Percentiles rank a stretch among this genome's conserved stretches.
phyloP scores from a whole-genome alignment of 1,140 invertebrate species.

The Pseudachorutes palmiensis region DNA sequence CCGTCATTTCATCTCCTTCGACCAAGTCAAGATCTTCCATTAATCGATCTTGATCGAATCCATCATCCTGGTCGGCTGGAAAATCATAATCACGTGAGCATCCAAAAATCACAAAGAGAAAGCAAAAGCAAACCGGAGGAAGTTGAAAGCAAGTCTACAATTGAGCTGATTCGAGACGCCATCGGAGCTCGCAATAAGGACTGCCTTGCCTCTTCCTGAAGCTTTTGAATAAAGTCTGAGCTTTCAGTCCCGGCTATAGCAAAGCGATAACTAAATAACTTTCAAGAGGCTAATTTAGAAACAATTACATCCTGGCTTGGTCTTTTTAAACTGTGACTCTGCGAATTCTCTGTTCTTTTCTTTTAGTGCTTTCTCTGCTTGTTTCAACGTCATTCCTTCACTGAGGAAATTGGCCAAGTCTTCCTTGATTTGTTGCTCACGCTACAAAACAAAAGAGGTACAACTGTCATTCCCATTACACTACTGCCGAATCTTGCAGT shows the following conservation, averaged over 20 bases:
- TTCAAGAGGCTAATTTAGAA: not conserved
- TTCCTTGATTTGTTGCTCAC: conserved; percentile 33
- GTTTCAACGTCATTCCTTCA: conserved; percentile 28
- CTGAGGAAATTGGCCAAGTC: conserved; percentile 26
- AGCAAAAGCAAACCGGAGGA: not conserved
- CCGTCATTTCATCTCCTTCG: conserved; percentile 22
- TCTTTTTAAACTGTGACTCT: not conserved
- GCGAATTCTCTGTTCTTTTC: conserved; percentile 20
- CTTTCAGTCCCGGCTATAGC: not conserved
- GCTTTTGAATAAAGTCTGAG: conserved; percentile 7
- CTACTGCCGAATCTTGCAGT: not conserved
- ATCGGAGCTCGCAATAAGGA: not conserved
- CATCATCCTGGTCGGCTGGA: conserved; percentile 22
- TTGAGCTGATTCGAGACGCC: conserved; percentile 4
- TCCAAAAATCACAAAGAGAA: not conserved
- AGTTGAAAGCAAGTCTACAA: not conserved
- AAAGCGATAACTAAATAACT: not conserved
- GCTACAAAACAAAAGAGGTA: conserved; percentile 14
- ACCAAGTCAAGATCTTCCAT: conserved; percentile 29
- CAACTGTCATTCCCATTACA: not conserved
- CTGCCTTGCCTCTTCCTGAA: conserved; percentile 1
- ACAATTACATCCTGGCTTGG: not conserved
- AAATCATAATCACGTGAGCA: not conserved
- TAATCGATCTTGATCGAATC: conserved; percentile 25
- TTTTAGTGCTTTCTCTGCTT: conserved; percentile 20